These are phyloP conservation scores for Actinemys pallida DNA, from an alignment of 2,113 vertebrate species.

Conservation along the genomic window DNA sequence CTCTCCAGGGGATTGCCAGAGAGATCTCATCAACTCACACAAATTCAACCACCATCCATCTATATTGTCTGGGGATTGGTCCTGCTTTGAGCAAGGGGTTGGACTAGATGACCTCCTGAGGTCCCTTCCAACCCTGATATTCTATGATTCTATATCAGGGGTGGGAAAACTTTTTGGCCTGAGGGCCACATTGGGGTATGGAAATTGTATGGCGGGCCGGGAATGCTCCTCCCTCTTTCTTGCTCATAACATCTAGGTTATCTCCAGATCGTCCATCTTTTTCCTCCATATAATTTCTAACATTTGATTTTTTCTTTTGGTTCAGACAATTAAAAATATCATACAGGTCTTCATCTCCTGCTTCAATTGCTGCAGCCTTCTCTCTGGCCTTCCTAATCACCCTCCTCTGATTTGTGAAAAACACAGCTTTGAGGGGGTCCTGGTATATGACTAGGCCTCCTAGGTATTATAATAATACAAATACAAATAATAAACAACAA, in stretches of 20 bases:
- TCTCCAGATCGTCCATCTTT: background rate
- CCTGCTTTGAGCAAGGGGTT: too few species aligned
- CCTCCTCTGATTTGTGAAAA: background rate
- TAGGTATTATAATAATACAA: background rate
- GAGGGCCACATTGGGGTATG: too few species aligned
- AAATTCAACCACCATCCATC: background rate
- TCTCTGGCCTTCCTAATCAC: background rate
- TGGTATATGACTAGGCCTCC: background rate
- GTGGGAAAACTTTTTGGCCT: too few species aligned
- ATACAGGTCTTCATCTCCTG: background rate
- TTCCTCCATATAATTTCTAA: background rate
- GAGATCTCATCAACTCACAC: background rate
- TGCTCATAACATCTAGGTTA: background rate
- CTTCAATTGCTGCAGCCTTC: background rate
- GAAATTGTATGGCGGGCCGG: too few species aligned
- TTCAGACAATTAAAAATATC: background rate
- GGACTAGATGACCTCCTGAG: too few species aligned
- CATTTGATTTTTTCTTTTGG: background rate
- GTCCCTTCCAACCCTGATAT: too few species aligned
- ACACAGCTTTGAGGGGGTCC: background rate
- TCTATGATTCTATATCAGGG: too few species aligned
- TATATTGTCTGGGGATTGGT: background rate
- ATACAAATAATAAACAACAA: background rate
- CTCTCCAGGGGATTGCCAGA: background rate
- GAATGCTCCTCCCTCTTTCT: background rate